A percentile compares a stretch with the other conserved stretches of the same genome.
phyloP scores from a whole-genome alignment of 2,888 invertebrate genomes.

The Junonia oenone region DNA sequence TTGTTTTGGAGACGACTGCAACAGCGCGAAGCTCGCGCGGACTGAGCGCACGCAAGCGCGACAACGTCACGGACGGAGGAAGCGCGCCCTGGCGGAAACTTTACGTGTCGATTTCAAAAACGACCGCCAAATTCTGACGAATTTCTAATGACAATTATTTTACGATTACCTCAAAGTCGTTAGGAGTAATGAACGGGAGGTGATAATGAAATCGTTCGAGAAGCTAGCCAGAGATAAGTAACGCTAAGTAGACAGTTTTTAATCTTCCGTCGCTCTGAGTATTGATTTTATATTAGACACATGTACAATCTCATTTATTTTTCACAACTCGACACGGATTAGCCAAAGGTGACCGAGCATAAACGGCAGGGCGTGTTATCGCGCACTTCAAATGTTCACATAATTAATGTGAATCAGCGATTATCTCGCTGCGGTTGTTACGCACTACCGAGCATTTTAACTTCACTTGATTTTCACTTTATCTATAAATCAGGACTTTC shows the following conservation, averaged over 20 bases:
- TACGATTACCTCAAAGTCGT: constrained; percentile 34
- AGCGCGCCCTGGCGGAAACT: constrained; percentile 44
- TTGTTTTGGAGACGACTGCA: constrained; percentile 55
- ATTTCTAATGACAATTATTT: constrained; percentile 37
- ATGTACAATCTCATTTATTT: constrained; percentile 36
- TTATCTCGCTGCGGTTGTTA: constrained; percentile 51
- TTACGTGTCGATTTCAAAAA: constrained; percentile 47
- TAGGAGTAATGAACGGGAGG: constrained; percentile 5
- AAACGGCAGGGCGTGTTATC: constrained; percentile 60
- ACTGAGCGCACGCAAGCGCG: constrained; percentile 47
- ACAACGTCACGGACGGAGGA: constrained; percentile 41
- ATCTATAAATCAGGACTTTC: constrained; percentile 14
- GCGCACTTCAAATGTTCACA: constrained; percentile 69
- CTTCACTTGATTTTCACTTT: constrained; percentile 33
- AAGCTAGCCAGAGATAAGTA: background rate
- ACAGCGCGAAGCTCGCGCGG: constrained; percentile 59
- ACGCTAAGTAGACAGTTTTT: background rate
- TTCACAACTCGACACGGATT: constrained; percentile 32
- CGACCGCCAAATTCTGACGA: constrained; percentile 50
- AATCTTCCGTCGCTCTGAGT: constrained; percentile 20
- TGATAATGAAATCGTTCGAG: constrained; percentile 1
- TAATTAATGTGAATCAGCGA: constrained; percentile 71
- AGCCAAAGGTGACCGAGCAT: constrained; percentile 37
- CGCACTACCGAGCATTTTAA: constrained; percentile 42
- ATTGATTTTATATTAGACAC: constrained; percentile 66